These are phyloP conservation scores for Diphyllodes magnificus DNA, from an alignment of 2,113 vertebrate genomes.

Conservation along the genomic window DNA sequence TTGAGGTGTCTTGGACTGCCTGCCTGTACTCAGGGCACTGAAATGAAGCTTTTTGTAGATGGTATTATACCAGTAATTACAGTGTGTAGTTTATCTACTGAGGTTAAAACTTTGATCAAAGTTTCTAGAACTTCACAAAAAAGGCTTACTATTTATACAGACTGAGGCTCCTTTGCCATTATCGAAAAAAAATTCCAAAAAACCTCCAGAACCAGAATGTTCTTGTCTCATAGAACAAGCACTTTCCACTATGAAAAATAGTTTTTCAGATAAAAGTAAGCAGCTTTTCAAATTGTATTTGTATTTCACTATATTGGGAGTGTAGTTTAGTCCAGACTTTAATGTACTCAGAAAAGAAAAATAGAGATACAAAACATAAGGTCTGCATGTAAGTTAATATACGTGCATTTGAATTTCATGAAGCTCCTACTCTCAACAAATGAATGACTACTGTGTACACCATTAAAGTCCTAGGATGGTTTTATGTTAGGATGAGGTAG, in stretches of 20 bases:
- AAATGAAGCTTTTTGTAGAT: neutral
- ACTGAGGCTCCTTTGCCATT: neutral
- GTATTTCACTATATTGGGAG: neutral
- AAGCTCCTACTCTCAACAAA: neutral
- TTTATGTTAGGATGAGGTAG: neutral
- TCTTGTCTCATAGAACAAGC: slow-evolving; percentile 2
- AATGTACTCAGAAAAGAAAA: neutral
- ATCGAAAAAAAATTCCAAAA: neutral
- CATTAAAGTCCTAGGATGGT: neutral
- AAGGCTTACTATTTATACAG: neutral
- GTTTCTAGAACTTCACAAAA: neutral
- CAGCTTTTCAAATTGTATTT: neutral
- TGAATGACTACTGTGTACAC: neutral
- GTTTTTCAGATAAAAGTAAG: neutral
- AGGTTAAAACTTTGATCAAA: slow-evolving; percentile 1
- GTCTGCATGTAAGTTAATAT: neutral
- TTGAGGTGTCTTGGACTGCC: neutral
- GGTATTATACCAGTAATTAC: neutral
- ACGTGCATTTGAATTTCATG: neutral
- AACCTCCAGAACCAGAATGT: neutral
- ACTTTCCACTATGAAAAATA: neutral
- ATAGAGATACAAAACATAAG: neutral
- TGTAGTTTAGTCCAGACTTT: neutral
- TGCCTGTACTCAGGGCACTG: neutral
- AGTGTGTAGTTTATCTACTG: neutral